A percentile compares a stretch with the other conserved stretches of the same genome.
Evolutionary conservation across 2,113 vertebrate species (phyloP).

Genomic region (Stomatorhinus ivindoensis): DNA sequence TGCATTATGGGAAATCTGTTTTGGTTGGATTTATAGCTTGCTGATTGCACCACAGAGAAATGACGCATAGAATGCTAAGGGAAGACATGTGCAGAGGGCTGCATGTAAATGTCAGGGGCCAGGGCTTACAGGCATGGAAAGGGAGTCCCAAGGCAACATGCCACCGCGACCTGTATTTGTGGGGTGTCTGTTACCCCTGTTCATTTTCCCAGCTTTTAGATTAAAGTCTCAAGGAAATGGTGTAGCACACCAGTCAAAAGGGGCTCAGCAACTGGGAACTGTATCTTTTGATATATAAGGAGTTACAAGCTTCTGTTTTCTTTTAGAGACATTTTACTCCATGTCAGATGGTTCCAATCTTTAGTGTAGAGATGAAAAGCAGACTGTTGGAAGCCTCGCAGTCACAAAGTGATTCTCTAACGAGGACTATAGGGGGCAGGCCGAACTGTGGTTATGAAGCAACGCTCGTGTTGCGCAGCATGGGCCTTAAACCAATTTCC

Average conservation of each 20-base stretch:
- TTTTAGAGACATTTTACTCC: neutral
- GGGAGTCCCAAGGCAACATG: neutral
- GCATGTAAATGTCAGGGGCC: neutral
- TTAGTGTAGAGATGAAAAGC: neutral
- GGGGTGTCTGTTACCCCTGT: neutral
- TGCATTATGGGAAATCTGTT: neutral
- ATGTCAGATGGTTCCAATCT: neutral
- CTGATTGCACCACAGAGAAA: neutral
- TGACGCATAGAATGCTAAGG: neutral
- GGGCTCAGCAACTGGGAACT: neutral
- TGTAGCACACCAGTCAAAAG: neutral
- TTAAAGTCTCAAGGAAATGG: neutral
- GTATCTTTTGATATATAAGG: neutral
- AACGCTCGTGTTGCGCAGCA: neutral
- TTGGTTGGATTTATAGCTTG: neutral
- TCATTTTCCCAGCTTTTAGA: neutral
- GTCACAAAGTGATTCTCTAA: neutral
- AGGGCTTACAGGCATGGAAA: neutral
- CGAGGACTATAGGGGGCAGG: neutral
- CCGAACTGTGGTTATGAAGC: neutral
- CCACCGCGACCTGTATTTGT: neutral
- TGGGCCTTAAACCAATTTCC: neutral
- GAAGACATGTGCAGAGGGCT: neutral
- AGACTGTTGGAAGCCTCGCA: neutral
- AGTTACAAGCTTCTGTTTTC: constrained; percentile 6